phyloP scores from a whole-genome alignment of 2,113 vertebrate species.

The Antigone vipio region DNA sequence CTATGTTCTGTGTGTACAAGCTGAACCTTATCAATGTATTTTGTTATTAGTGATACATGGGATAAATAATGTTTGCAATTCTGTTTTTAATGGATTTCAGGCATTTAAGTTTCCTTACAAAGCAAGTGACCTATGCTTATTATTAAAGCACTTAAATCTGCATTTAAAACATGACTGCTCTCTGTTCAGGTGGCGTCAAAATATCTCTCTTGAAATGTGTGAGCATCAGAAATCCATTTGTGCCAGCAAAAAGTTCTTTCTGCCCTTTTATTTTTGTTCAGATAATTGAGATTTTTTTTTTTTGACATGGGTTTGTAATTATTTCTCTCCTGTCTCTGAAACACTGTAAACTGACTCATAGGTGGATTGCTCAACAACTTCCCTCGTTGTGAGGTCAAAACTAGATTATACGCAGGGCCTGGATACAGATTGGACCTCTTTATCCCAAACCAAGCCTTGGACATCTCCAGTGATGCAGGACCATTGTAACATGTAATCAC shows the following conservation, averaged over 20 bases:
- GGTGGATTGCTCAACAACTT: not conserved
- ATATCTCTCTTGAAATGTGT: not conserved
- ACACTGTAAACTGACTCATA: not conserved
- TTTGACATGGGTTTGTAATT: not conserved
- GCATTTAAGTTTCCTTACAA: not conserved
- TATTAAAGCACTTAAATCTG: not conserved
- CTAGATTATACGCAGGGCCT: not conserved
- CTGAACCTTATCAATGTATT: not conserved
- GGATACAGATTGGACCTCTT: not conserved
- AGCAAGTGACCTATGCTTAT: not conserved
- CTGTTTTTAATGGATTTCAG: not conserved
- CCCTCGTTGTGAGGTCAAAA: not conserved
- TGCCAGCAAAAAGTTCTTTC: not conserved
- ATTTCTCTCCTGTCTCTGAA: not conserved
- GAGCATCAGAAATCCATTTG: not conserved
- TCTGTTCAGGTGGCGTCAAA: not conserved
- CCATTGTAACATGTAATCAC: not conserved
- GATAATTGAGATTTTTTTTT: not conserved
- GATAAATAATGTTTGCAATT: not conserved
- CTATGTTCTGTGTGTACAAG: not conserved
- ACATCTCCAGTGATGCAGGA: not conserved
- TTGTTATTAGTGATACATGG: not conserved
- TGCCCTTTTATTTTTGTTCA: not conserved
- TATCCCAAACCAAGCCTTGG: not conserved
- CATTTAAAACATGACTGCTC: not conserved